Conservation (phyloP, 35 echinoderm and acorn worm genomes). For the Ptychodera flava region DNA sequence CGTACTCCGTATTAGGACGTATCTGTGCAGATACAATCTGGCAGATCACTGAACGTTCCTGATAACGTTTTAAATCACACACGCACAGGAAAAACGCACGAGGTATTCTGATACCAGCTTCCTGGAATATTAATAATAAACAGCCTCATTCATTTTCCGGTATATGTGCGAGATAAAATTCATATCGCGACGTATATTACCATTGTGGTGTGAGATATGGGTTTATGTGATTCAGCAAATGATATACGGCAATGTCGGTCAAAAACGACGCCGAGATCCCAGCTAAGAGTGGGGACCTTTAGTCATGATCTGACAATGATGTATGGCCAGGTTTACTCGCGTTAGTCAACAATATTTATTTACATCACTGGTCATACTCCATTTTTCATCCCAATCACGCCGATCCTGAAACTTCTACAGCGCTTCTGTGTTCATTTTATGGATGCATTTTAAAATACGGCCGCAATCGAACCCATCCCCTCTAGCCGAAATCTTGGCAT, state of each 20-base stretch:
- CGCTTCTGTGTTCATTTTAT: too few species aligned
- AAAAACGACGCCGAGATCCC: background rate
- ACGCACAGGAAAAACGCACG: background rate
- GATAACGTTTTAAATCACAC: background rate
- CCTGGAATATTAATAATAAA: background rate
- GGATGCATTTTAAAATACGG: too few species aligned
- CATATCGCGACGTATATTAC: background rate
- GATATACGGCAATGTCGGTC: too few species aligned
- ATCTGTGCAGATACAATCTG: background rate
- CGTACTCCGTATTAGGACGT: background rate
- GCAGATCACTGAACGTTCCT: background rate
- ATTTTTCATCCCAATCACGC: background rate
- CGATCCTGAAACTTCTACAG: too few species aligned
- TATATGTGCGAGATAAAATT: constrained; percentile 2
- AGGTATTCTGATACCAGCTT: background rate
- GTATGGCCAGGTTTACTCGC: background rate
- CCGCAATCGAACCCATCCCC: too few species aligned
- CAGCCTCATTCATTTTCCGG: background rate
- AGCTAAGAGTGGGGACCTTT: background rate
- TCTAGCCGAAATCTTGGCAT: too few species aligned
- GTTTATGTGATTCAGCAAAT: background rate
- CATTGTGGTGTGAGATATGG: background rate
- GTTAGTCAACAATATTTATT: constrained; percentile 2
- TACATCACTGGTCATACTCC: background rate
- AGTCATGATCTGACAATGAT: background rate